Base-by-base conservation (phyloP, 2,888 invertebrate genomes). In the Brachyopa scutellaris region DNA sequence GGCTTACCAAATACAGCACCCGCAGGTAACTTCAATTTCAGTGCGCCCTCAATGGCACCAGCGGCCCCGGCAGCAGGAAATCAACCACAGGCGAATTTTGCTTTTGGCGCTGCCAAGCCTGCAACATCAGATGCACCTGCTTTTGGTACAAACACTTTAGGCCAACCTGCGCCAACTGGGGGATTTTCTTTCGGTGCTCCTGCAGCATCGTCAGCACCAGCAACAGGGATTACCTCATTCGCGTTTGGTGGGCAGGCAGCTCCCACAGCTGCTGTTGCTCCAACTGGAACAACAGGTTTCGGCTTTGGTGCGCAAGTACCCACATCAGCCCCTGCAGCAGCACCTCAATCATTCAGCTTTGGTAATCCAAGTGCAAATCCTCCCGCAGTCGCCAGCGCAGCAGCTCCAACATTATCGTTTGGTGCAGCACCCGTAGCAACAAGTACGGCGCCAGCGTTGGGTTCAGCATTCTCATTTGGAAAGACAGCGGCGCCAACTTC, bases 401-500 rank as follows among this genome's bases (percentile, higher is more conserved):
- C 77, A 7, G 19, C 38, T 49, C 33, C 83, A 8, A 13, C 66
- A 9, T 26, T 88, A 74, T 77, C 86, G 70, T 70, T 88, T 85
- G 85, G 85, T 31, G 84, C 61, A 15, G 47, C 45, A 1, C 17
- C 53, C 0, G 36, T 29, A 42, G 31, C 80, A n/a, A 51, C 85
- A 4, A 38, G 84, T 3, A 62, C 87, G 0, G 53, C 85, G 0
- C 85, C 87, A 15, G 74, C 87, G 0, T 19, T 85, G 0, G 78
- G 86, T 0, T 49, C 78, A 0, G 8, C 87, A 7, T 85, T 86
- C 1, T 70, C 70, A 5, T 89, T 89, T 29, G 86, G 78, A 7
- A 89, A 88, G 61, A 87, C 88, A 11, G 66, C 87, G 1, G 84
- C 87, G n/a, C 85, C 86, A 0, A 84, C 88, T 4, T 87, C 87